Evolutionary conservation across 2,888 invertebrate species (phyloP), one percentile per base, ranked within the genome.

Genomic region (Archips crataeganus): DNA sequence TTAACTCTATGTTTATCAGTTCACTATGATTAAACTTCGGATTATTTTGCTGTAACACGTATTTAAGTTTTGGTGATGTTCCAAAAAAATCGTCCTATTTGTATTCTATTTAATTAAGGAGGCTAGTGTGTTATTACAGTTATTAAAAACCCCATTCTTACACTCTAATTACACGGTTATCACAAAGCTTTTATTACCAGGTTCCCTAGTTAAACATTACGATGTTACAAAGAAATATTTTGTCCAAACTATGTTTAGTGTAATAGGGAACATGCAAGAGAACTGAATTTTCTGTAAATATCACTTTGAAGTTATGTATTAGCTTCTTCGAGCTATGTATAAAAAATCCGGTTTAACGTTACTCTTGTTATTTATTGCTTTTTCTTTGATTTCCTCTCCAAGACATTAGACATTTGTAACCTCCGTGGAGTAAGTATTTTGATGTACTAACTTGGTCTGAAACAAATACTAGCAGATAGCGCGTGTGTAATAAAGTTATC

Each of bases 71-170:
- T 6, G 3, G 2, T 47, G 32, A 47, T 63, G 3, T 47, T 47
- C 45, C 13, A 47, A 63, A 63, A 11, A 63, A 63, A 32, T 39
- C 13, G n/a, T 13, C 15, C 45, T 3, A 49, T 13, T 32, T 45
- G 13, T 32, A 32, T 32, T 32, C 47, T 34, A 63, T 47, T 63
- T 45, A 13, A 63, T 32, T 42, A 13, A 6, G 10, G 47, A 34
- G 5, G 32, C 11, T 32, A 32, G 57, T 11, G 3, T 32, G 47
- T 34, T 63, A 63, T 63, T 47, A 63, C 13, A 32, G 63, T 63
- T 63, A 63, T 63, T 63, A 47, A 32, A 34, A 60, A 60, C 32
- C 47, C 63, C 45, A 32, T 45, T 63, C 47, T 63, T 47, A 13
- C 63, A n/a, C 13, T 8, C 2, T 47, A 63, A 47, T 47, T 42